Evolutionary conservation across 1,140 invertebrate species (phyloP), one percentile per base, ranked within the genome.

Genomic region (Monomorium pharaonis): DNA sequence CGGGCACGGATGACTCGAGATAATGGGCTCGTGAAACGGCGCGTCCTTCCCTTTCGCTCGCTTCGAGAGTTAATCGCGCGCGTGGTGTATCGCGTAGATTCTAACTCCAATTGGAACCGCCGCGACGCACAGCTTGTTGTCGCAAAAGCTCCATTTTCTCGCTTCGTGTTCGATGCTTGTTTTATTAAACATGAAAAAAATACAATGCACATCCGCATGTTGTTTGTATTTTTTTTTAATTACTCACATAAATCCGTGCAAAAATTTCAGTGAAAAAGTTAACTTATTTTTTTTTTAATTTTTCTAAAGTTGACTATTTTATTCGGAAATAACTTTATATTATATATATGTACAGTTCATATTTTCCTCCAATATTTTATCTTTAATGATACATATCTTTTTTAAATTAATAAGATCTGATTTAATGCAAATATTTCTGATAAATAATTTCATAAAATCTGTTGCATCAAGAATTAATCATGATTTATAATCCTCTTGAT

Each of bases 21-120:
- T 81, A 88, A 88, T 87, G 85, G 77, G 51, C 51, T 83, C 78
- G 67, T 58, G 78, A 83, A 83, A 83, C 67, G 51, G 37, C 27
- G 18, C 51, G 24, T 81, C 67, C 67, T 58, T 21, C 51, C 78
- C 49, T 56, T 56, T 72, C 49, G 51, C 42, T 74, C 42, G 37
- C 12, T 83, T 44, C 54, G 62, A 83, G 86, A 81, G 62, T 42
- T 83, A 47, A 51, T 72, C 67, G 60, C 42, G 51, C 27, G 42
- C 42, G 18, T 21, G 33, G 51, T 86, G 65, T 81, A 88, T 86
- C 67, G 47, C 54, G 30, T 33, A 74, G 63, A 44, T 74, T 67
- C 42, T 47, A 83, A 70, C 67, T 72, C 49, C 24, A 81, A 81
- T 81, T 83, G 78, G 54, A 60, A 72, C 37, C 58, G 74, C 24